These are phyloP conservation scores for Phlogophora meticulosa DNA, from an alignment of 2,888 invertebrate genomes.

Conservation along the genomic window DNA sequence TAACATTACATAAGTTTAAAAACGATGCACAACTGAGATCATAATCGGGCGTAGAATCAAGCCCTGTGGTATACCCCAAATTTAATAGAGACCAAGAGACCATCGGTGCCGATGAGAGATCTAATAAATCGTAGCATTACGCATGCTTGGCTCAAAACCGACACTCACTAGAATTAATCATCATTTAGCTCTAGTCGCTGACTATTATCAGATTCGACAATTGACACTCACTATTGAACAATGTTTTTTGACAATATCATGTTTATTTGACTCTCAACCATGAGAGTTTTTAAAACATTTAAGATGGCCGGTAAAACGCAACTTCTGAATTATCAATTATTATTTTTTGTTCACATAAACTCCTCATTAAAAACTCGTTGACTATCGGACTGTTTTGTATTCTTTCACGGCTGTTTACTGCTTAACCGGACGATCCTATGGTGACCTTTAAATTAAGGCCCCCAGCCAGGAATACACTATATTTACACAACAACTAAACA, in stretches of 20 bases:
- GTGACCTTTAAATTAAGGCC: too few relatives aligned
- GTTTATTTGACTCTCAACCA: neutral
- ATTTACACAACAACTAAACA: too few relatives aligned
- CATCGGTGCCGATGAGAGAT: neutral
- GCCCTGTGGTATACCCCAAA: neutral
- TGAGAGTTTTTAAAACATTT: neutral
- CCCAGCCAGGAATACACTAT: too few relatives aligned
- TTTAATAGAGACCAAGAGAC: neutral
- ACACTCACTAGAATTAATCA: neutral
- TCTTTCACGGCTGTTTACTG: too few relatives aligned
- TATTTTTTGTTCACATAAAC: slow-evolving; percentile 6
- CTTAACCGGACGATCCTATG: too few relatives aligned
- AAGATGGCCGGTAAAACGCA: neutral
- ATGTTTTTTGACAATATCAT: slow-evolving; percentile 4
- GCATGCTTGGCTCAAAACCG: neutral
- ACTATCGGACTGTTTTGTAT: too few relatives aligned
- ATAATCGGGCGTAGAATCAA: neutral
- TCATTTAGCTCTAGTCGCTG: neutral
- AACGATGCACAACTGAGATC: neutral
- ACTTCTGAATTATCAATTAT: neutral
- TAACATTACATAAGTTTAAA: neutral
- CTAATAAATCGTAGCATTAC: neutral
- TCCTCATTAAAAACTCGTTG: neutral
- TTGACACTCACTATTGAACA: neutral
- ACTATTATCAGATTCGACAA: neutral